Evolutionary conservation across 92 coral and sea anemone species (phyloP).

Genomic region (Pocillopora grandis): DNA sequence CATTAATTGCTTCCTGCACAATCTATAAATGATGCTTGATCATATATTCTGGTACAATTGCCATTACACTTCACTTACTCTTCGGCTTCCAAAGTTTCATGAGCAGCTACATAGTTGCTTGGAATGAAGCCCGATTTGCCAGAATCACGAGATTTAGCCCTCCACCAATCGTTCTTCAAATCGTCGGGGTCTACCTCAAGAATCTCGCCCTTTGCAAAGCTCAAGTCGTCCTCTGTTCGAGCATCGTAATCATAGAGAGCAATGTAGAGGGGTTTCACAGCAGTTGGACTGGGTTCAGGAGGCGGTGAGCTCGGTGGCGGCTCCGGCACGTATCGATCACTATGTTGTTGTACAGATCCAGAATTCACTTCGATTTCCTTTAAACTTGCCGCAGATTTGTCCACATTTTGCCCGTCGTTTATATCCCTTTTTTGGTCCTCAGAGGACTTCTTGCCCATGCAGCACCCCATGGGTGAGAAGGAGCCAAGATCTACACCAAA

Average conservation of each 20-base stretch:
- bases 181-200: constrained; percentile 87
- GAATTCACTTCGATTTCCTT: constrained; percentile 45
- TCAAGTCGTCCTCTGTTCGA: constrained; percentile 95
- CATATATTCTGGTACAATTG: not conserved
- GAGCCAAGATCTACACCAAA: constrained; percentile 3
- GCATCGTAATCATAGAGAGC: constrained; percentile 98
- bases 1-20: constrained; percentile 8
- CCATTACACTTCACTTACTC: constrained; percentile 68
- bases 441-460: constrained; percentile 67
- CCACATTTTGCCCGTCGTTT: constrained; percentile 36
- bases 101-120: constrained; percentile 93
- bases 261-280: constrained; percentile 64
- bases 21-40: not conserved
- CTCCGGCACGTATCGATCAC: constrained; percentile 35
- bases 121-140: constrained; percentile 90
- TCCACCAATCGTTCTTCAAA: constrained; percentile 92
- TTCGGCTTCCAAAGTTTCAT: constrained; percentile 92
- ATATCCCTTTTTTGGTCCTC: constrained; percentile 4
- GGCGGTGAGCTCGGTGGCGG: constrained; percentile 50
- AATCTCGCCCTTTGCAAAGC: constrained; percentile 92
- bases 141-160: constrained; percentile 78
- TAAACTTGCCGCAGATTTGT: constrained; percentile 35
- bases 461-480: constrained; percentile 78
- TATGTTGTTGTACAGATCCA: not conserved
- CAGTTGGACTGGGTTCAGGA: constrained; percentile 56